These are phyloP conservation scores for Sminthopsis crassicaudata DNA, from an alignment of 2,113 vertebrate species.

Conservation along the genomic window DNA sequence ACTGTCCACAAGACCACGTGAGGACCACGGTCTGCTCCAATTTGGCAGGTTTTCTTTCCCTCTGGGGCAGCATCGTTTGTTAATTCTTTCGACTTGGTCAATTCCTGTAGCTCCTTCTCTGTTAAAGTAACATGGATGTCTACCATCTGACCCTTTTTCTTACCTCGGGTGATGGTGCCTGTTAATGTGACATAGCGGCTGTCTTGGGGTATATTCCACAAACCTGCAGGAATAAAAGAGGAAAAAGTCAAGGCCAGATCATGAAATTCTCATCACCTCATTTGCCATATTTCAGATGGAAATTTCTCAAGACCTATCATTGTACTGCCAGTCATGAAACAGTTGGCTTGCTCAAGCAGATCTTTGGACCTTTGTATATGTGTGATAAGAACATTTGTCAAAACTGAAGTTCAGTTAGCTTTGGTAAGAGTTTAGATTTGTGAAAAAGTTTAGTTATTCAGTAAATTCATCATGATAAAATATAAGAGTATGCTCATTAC, in stretches of 20 bases:
- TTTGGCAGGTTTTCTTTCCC: constrained; percentile 85
- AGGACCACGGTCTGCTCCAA: constrained; percentile 91
- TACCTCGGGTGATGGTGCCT: constrained; percentile 97
- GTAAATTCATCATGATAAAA: not conserved
- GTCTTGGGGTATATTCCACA: constrained; percentile 92
- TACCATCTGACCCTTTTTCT: constrained; percentile 99
- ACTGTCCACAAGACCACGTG: constrained; percentile 96
- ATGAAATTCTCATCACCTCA: not conserved
- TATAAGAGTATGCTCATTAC: not conserved
- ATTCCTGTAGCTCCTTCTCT: constrained; percentile 93
- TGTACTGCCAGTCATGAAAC: not conserved
- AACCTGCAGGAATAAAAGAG: constrained; percentile 72
- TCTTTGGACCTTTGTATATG: not conserved
- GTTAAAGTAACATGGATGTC: constrained; percentile 98
- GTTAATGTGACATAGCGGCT: constrained; percentile 98
- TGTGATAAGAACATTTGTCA: not conserved
- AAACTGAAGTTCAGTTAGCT: not conserved
- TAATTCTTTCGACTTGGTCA: constrained; percentile 92
- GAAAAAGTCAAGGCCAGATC: constrained; percentile 15
- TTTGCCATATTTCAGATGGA: not conserved
- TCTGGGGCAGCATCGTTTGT: constrained; percentile 85
- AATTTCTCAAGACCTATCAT: not conserved
- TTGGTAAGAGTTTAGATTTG: not conserved
- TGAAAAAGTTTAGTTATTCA: not conserved
- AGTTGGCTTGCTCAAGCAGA: not conserved